Evolutionary conservation across 2,888 invertebrate genomes (phyloP).

Genomic region (Cataglyphis altisquamis): DNA sequence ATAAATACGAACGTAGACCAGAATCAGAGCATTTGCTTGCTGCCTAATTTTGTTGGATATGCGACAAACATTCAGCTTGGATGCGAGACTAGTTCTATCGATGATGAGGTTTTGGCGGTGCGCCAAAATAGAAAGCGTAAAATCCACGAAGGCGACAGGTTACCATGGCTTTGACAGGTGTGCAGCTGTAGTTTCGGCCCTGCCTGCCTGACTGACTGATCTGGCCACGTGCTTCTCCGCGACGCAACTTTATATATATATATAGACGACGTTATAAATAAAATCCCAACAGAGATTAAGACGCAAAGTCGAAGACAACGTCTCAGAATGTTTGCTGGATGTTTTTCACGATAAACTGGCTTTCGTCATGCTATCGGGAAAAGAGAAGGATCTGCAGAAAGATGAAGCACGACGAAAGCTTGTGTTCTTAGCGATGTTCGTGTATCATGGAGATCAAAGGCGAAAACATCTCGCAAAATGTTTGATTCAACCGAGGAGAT

Average conservation of each 20-base stretch:
- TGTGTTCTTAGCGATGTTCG: slow-evolving; percentile 57
- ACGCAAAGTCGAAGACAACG: not conserved
- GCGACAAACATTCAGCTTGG: slow-evolving; percentile 19
- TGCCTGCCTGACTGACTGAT: slow-evolving; percentile 55
- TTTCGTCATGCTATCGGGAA: slow-evolving; percentile 66
- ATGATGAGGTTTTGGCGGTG: slow-evolving; percentile 46
- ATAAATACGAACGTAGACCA: not conserved
- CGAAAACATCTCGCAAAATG: slow-evolving; percentile 20
- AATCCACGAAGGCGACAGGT: slow-evolving; percentile 26
- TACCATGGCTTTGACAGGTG: slow-evolving; percentile 64
- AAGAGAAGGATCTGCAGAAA: slow-evolving; percentile 38
- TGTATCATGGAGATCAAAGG: slow-evolving; percentile 67
- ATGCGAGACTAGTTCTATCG: slow-evolving; percentile 8
- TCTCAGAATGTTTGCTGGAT: slow-evolving; percentile 53
- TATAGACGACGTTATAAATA: slow-evolving; percentile 62
- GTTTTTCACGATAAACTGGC: slow-evolving; percentile 73
- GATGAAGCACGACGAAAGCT: slow-evolving; percentile 59
- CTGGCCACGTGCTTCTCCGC: slow-evolving; percentile 50
- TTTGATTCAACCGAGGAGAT: not conserved
- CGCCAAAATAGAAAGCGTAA: slow-evolving; percentile 58
- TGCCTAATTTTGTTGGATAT: slow-evolving; percentile 24
- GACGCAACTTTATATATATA: slow-evolving; percentile 11
- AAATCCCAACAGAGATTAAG: slow-evolving; percentile 41
- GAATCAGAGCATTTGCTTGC: not conserved
- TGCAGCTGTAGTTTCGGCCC: slow-evolving; percentile 14